These are phyloP conservation scores for Reinhardtius hippoglossoides DNA, from an alignment of 2,113 vertebrate species.

Conservation along the genomic window DNA sequence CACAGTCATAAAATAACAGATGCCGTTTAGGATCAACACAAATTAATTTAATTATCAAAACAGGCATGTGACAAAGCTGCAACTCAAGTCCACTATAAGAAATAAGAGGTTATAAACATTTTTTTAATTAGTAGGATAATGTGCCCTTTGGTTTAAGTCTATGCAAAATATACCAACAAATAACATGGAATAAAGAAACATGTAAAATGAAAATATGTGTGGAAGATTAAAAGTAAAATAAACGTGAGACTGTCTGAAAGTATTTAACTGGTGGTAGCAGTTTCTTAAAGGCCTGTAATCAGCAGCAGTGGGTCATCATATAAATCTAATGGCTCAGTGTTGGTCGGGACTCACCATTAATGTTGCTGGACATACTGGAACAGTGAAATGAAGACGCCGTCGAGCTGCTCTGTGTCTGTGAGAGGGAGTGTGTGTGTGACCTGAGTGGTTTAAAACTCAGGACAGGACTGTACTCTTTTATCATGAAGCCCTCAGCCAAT, in stretches of 20 bases:
- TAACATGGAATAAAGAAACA: neutral
- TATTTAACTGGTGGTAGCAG: neutral
- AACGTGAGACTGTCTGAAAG: neutral
- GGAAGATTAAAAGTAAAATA: neutral
- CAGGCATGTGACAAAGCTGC: constrained; percentile 4
- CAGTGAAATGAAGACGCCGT: constrained; percentile 17
- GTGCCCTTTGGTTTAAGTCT: neutral
- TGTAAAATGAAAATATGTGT: neutral
- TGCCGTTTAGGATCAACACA: neutral
- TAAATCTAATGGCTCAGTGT: too few relatives aligned
- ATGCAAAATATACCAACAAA: neutral
- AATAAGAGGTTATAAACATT: neutral
- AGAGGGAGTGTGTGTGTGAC: constrained; percentile 14
- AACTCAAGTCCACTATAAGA: neutral
- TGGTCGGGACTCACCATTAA: constrained; percentile 68
- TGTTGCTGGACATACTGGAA: constrained; percentile 66
- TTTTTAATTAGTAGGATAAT: neutral
- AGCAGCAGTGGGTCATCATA: too few relatives aligned
- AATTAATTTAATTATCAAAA: neutral
- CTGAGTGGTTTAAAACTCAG: constrained; percentile 8
- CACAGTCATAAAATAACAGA: constrained; percentile 21
- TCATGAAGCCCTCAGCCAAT: constrained; percentile 59
- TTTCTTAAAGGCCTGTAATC: neutral
- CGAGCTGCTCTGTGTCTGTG: neutral
- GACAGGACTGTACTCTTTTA: constrained; percentile 17